Base-by-base conservation (phyloP, 2,113 vertebrate genomes). In the Naja naja region DNA sequence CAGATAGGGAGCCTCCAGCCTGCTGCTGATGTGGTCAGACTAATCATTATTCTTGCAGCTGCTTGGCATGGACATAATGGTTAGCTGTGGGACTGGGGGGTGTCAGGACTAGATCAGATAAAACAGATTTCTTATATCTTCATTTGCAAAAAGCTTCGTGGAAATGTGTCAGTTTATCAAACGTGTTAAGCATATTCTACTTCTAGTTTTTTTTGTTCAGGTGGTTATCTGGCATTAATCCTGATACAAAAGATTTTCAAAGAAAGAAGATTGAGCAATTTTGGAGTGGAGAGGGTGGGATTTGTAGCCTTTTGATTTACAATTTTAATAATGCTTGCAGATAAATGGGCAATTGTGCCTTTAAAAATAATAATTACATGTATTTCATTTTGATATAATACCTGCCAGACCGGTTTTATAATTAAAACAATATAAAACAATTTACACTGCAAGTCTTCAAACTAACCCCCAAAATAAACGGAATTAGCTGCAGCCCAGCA, bases 261-360 rank as follows among this genome's bases (percentile, higher is more conserved):
- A 25, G 60, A 5, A 0, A 1, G 2, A 47, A 53, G 74, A 27
- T 8, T 18, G 12, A 34, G 4, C 69, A 64, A 53, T 30, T 85
- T 14, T n/a, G 60, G 1, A 10, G 30, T 4, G 16, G 3, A n/a
- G 34, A 2, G 47, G 49, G 22, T 0, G 3, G 20, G 1, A 55
- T 25, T 45, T n/a, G 8, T 45, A n/a, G 53, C 5, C 0, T 0
- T 0, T 87, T 49, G 85, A 47, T 87, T 87, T 87, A 74, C 69
- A 74, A 18, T 39, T 74, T 74, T 74, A 74, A 39, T 18, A 18
- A 39, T 8, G n/a, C 5, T 39, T 74, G 69, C n/a, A 39, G 69
- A 74, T 39, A 74, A 74, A 74, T 74, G n/a, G n/a, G n/a, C 34
- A 74, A 74, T 14, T 18, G n/a, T 34, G n/a, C 14, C 64, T 34